phyloP scores from a whole-genome alignment of 2,797 vertebrate genomes.

The Galago senegalensis region DNA sequence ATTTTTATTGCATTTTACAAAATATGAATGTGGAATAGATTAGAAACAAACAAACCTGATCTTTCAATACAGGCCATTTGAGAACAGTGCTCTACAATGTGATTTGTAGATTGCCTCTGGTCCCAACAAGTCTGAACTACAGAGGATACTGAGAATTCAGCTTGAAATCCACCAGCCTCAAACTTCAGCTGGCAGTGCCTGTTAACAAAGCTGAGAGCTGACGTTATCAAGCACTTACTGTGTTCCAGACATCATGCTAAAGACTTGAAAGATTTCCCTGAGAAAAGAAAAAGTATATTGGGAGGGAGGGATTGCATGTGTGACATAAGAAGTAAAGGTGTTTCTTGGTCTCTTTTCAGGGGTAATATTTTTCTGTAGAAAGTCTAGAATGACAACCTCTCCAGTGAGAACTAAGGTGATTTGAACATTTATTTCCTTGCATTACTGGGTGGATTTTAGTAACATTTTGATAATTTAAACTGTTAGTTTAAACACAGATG shows the following conservation, averaged over 20 bases:
- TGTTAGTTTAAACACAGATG: not conserved
- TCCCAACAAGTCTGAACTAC: not conserved
- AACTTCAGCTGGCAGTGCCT: not conserved
- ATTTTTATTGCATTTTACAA: constrained; percentile 46
- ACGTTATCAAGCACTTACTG: not conserved
- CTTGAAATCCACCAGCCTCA: not conserved
- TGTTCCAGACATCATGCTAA: not conserved
- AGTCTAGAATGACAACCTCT: not conserved
- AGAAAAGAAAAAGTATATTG: not conserved
- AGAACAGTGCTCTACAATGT: not conserved
- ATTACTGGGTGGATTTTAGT: not conserved
- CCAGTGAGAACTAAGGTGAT: not conserved
- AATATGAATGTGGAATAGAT: not conserved
- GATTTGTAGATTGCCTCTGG: not conserved
- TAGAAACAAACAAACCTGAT: not conserved
- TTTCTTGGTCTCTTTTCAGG: not conserved
- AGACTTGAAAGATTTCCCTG: not conserved
- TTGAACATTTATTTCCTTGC: constrained; percentile 21
- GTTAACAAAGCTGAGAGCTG: not conserved
- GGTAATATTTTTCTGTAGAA: not conserved
- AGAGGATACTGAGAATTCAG: not conserved
- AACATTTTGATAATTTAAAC: constrained; percentile 21
- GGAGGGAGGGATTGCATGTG: not conserved
- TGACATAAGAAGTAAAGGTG: not conserved
- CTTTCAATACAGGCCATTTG: not conserved